Conservation (phyloP, 2,888 invertebrate species). For the Aporophyla nigra region DNA sequence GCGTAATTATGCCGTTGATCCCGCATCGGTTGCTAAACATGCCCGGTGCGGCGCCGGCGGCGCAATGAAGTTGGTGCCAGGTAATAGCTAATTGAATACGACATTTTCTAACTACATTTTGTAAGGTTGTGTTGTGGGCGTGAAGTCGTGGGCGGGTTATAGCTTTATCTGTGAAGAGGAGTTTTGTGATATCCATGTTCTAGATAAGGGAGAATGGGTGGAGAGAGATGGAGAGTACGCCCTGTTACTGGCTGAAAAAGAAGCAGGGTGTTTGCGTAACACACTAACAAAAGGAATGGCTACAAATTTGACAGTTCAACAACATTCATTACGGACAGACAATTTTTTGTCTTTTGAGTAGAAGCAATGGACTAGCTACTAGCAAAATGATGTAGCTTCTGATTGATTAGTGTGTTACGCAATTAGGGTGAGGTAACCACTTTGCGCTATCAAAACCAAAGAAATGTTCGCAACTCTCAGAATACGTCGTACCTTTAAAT, state of each 20-base stretch:
- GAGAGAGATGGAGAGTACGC: neutral
- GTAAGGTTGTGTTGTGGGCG: conserved; percentile 38
- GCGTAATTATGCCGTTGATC: conserved; percentile 57
- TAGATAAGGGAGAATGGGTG: neutral
- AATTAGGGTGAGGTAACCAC: no score
- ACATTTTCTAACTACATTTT: conserved; percentile 48
- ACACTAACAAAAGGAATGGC: no score
- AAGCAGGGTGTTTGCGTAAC: no score
- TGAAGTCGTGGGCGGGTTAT: conserved; percentile 19
- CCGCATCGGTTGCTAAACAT: conserved; percentile 53
- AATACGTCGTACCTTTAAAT: neutral
- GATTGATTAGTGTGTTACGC: no score
- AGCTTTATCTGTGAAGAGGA: conserved; percentile 11
- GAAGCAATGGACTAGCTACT: no score
- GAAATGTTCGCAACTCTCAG: no score
- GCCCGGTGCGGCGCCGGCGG: conserved; percentile 44
- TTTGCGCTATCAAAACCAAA: no score
- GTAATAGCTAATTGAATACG: conserved; percentile 46
- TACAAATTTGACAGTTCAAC: no score
- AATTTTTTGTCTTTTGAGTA: no score
- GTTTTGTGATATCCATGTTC: neutral
- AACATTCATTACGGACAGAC: no score
- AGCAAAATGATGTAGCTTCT: no score
- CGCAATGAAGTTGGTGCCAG: conserved; percentile 35
- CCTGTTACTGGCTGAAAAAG: neutral